Evolutionary conservation across 35 echinoderm and acorn worm genomes (phyloP), one percentile per base, ranked within the genome.

Genomic region (Nesometra sesokonis): DNA sequence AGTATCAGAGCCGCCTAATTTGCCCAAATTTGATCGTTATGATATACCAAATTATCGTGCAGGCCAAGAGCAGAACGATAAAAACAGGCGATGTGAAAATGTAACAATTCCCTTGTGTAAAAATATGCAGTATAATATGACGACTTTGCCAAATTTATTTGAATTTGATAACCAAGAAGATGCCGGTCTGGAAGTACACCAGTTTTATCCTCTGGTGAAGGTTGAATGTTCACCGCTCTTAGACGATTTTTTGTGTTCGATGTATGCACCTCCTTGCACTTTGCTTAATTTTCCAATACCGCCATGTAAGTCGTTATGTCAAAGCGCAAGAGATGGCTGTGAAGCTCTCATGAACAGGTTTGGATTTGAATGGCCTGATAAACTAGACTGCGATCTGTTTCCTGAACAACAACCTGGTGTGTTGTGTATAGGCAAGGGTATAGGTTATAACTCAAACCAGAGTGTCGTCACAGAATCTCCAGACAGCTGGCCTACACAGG

Each of bases 141-240:
- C 86, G 4, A 5, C 32, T 17, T 2, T 88, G 11, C 86, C 86
- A 32, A 88, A 88, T 27, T 3, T 81, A 19, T 32, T 88, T 0
- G 31, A 79, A 0, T 34, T 37, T 38, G 37, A 31, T 0, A 32
- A 23, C 17, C 86, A 88, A 33, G 77, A 47, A 13, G 78, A 81
- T 33, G 86, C 86, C 46, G 78, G 86, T 8, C 27, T 88, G 17
- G 86, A 88, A 81, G 86, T 82, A 30, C 86, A 88, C 33, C 86
- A 88, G 33, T 88, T 88, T 46, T 88, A 81, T 11, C 86, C 86
- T 38, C 86, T 88, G 0, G 86, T 88, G 1, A 34, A 88, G 34
- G 43, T 88, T 17, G 35, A 34, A 47, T 88, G 86, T 30, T 88
- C 86, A 3, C 36, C n/a, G 32, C 43, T 81, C 47, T 82, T 88